phyloP scores from a whole-genome alignment of 2,797 vertebrate species.

The Echiichthys vipera region DNA sequence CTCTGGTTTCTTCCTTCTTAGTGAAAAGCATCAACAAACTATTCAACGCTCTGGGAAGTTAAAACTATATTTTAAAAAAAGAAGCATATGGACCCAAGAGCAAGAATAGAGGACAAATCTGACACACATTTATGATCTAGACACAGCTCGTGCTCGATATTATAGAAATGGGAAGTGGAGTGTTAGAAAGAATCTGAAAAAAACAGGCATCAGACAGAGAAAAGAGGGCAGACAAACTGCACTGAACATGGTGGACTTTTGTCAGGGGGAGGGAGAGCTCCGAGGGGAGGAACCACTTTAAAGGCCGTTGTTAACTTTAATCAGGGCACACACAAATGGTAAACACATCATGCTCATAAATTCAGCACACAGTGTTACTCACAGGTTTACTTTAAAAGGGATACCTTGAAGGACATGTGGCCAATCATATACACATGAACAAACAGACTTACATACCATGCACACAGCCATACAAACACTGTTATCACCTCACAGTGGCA shows the following conservation, averaged over 20 bases:
- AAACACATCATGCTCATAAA: neutral
- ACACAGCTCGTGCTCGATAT: neutral
- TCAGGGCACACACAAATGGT: neutral
- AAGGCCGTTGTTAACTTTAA: conserved; percentile 18
- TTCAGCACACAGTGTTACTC: neutral
- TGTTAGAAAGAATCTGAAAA: conserved; percentile 9
- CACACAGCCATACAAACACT: conserved; percentile 9
- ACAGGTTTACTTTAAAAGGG: neutral
- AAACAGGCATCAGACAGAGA: neutral
- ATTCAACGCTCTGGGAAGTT: neutral
- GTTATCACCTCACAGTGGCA: conserved; percentile 17
- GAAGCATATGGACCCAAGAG: neutral
- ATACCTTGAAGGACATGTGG: neutral
- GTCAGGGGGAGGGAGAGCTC: neutral
- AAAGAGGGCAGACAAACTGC: conserved; percentile 43
- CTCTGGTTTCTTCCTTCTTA: neutral
- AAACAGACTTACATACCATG: neutral
- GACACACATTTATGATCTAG: conserved; percentile 3
- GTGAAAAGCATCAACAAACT: neutral
- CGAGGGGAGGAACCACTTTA: conserved; percentile 8
- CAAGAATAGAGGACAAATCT: neutral
- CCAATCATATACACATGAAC: neutral
- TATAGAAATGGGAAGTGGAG: conserved; percentile 4
- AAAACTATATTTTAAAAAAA: neutral
- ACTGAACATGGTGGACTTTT: conserved; percentile 39